A percentile compares a stretch with the other conserved stretches of the same genome.
Conservation (phyloP, 2,888 invertebrate genomes). For the Andrena chrysosceles region DNA sequence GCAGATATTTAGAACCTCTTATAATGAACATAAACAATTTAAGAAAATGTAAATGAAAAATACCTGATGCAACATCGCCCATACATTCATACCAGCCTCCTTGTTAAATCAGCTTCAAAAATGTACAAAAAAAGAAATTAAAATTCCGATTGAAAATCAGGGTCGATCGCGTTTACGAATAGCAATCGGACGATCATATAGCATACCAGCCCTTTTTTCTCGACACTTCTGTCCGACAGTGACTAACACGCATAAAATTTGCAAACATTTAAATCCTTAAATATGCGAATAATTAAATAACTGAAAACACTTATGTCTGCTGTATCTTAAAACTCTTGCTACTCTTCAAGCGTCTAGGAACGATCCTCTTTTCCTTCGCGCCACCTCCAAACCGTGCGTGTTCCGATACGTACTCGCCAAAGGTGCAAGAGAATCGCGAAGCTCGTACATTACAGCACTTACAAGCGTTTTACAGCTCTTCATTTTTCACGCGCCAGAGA, state of each 20-base stretch:
- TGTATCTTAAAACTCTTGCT: too few species aligned
- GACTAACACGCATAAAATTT: not conserved
- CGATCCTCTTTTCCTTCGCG: too few species aligned
- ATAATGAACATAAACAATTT: too few species aligned
- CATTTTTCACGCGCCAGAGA: not conserved
- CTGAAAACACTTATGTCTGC: too few species aligned
- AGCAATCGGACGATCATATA: not conserved
- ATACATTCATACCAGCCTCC: conserved; percentile 15
- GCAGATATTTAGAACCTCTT: too few species aligned
- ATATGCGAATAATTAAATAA: too few species aligned
- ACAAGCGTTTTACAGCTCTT: not conserved
- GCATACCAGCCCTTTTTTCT: not conserved
- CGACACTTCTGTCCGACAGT: not conserved
- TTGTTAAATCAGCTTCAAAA: conserved; percentile 11
- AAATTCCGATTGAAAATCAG: not conserved
- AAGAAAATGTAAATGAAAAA: not conserved
- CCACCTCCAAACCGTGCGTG: too few species aligned
- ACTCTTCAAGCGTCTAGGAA: too few species aligned
- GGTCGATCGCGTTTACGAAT: conserved; percentile 24
- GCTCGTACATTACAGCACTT: too few species aligned
- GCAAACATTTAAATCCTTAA: not conserved
- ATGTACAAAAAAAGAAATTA: not conserved
- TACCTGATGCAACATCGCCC: conserved; percentile 1
- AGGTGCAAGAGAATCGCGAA: too few species aligned
- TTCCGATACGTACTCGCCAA: too few species aligned